Conservation (phyloP, 2,888 invertebrate species). For the Xanthorhoe designata region DNA sequence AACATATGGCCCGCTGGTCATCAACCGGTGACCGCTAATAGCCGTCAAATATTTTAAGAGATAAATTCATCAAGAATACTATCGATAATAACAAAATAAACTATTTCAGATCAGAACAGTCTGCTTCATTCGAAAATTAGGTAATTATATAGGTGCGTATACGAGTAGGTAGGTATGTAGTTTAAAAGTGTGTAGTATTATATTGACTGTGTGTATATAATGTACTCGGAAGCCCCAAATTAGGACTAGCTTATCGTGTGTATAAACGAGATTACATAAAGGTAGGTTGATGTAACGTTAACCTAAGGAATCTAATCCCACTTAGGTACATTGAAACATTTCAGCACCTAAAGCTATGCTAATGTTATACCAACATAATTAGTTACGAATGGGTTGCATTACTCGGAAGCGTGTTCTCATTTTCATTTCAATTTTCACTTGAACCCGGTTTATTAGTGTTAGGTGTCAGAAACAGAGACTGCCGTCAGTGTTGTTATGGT, state of each 20-base stretch:
- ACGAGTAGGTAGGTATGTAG: no score
- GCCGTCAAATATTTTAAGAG: slow-evolving; percentile 52
- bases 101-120: background rate
- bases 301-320: slow-evolving; percentile 13
- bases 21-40: slow-evolving; percentile 59
- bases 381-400: slow-evolving; percentile 36
- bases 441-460: slow-evolving; percentile 76
- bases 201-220: background rate
- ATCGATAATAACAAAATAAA: background rate
- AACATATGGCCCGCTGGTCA: slow-evolving; percentile 75
- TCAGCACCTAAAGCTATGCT: slow-evolving; percentile 30
- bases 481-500: slow-evolving; percentile 76
- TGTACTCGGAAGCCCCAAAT: slow-evolving; percentile 15
- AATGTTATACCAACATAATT: slow-evolving; percentile 29
- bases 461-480: slow-evolving; percentile 72
- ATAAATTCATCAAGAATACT: slow-evolving; percentile 1
- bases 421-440: slow-evolving; percentile 71
- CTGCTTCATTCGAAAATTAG: background rate
- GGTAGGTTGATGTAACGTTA: slow-evolving; percentile 25
- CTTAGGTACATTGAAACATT: slow-evolving; percentile 13
- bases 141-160: background rate
- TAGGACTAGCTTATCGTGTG: slow-evolving; percentile 16
- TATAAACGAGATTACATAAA: slow-evolving; percentile 36
- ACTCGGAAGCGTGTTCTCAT: slow-evolving; percentile 66
- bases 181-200: no score